Evolutionary conservation across 2,113 vertebrate species (phyloP), one percentile per base, ranked within the genome.

Genomic region (Tamias sibiricus): DNA sequence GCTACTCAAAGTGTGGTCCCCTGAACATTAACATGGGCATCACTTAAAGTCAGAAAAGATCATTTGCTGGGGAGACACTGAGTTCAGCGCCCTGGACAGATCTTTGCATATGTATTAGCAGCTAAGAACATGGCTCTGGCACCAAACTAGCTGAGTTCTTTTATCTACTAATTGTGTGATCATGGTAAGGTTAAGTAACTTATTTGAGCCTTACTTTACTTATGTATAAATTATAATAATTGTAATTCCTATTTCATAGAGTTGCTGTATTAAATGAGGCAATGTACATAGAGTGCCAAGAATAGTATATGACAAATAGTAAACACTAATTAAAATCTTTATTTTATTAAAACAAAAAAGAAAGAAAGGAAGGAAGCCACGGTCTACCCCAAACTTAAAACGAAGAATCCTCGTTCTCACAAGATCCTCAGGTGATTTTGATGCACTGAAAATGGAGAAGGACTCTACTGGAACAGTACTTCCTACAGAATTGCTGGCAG

Each of bases 151-250:
- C 42, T 76, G 77, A 91, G 59, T 62, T 64, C 30, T 82, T 26
- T 54, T 24, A 83, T 17, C 52, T 59, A 47, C 68, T 9, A 24
- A 54, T 62, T 90, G 28, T 68, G 32, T 80, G 89, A 82, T 22
- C 19, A 47, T 28, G 13, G 49, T 28, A 17, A 80, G n/a, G n/a
- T 80, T 68, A 94, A 75, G 24, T n/a, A 93, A 44, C 40, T 84
- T 89, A 57, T 85, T 42, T 86, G 88, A 96, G 77, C 44, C 64
- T 79, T 75, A 72, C 37, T 90, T 92, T 74, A 84, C 42, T 83
- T 12, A 16, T 64, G 11, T 35, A 4, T 26, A 80, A 96, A 32
- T 79, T 22, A 57, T 57, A 57, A 57, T 54, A 77, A 8, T 64
- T 42, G 54, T 26, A 54, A 42, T 22, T 66, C 0, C 59, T 75